Evolutionary conservation across 1,140 invertebrate genomes (phyloP), one percentile per base, ranked within the genome.

Genomic region (Sycophaga agraensis): DNA sequence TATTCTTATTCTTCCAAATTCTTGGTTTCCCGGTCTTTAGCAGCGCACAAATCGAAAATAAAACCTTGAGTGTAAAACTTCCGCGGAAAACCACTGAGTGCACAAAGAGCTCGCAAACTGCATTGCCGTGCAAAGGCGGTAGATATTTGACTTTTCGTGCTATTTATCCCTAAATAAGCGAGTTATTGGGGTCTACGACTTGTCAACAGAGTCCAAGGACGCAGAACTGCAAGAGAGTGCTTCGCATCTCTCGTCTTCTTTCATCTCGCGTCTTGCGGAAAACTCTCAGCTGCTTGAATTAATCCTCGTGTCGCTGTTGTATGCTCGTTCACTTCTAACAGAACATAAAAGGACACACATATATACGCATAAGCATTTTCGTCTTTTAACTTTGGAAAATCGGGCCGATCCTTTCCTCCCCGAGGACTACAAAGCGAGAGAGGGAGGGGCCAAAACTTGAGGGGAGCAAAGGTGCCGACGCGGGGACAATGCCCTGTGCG

Each of bases 401-500:
- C 28, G 34, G 34, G 9, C 28, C 34, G 28, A 34, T 49, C 16
- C 34, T 26, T 48, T 49, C 21, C n/a, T n/a, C n/a, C n/a, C n/a
- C n/a, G n/a, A n/a, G n/a, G n/a, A n/a, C n/a, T n/a, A 48, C 11
- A n/a, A 16, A 28, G 45, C 6, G 19, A 12, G 19, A 22, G 19
- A 45, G 43, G 4, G 43, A 45, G 21, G 2, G 24, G 5, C 19
- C 4, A 21, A n/a, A 45, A 4, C 19, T 24, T 11, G 9, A 24
- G 43, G 22, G 19, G 4, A 48, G 34, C 46, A 50, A 42, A 35
- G n/a, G 63, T 39, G n/a, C 8, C 65, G 66, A 72, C 68, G 68
- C 72, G 57, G 64, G 68, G 70, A 71, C 63, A 70, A 43, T 22
- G 66, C 63, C 65, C 59, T 61, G 61, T 71, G 64, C 60, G n/a